These are phyloP conservation scores for Phanerotoma sp. DNA, from an alignment of 2,888 invertebrate species.

Conservation along the genomic window DNA sequence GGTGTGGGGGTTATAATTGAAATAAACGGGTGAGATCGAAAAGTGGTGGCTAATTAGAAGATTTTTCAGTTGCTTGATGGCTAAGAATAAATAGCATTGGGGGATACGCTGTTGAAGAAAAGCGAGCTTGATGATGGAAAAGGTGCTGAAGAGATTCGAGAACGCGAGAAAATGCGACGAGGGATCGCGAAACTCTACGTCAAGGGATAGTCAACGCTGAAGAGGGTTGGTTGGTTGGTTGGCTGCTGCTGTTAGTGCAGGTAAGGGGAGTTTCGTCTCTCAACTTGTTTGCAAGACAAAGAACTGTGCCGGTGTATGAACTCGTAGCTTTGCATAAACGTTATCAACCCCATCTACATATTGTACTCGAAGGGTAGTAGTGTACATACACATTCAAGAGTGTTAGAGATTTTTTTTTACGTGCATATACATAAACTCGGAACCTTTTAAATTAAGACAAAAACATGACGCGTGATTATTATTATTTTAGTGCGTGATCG, in stretches of 20 bases:
- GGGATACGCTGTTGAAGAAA: background rate
- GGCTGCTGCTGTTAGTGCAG: constrained; percentile 7
- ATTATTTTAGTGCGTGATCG: background rate
- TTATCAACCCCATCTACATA: constrained; percentile 51
- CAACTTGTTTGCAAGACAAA: constrained; percentile 54
- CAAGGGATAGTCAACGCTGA: background rate
- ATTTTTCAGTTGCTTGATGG: constrained; percentile 34
- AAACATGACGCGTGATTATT: background rate
- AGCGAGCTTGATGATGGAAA: background rate
- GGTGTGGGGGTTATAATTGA: constrained; percentile 26
- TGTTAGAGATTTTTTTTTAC: background rate
- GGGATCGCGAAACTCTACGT: background rate
- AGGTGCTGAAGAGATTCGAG: background rate
- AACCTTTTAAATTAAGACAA: constrained; percentile 22
- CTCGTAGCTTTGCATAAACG: constrained; percentile 49
- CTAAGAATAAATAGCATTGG: background rate
- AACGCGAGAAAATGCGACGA: constrained; percentile 11
- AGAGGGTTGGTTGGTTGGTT: background rate
- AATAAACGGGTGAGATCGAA: constrained; percentile 42
- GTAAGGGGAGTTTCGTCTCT: constrained; percentile 37
- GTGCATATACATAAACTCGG: background rate
- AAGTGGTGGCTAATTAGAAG: constrained; percentile 49
- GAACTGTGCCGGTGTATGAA: constrained; percentile 38
- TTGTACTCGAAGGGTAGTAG: constrained; percentile 30
- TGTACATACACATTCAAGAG: no score